Evolutionary conservation across 2,113 vertebrate species (phyloP).

Genomic region (Saguinus imperator): DNA sequence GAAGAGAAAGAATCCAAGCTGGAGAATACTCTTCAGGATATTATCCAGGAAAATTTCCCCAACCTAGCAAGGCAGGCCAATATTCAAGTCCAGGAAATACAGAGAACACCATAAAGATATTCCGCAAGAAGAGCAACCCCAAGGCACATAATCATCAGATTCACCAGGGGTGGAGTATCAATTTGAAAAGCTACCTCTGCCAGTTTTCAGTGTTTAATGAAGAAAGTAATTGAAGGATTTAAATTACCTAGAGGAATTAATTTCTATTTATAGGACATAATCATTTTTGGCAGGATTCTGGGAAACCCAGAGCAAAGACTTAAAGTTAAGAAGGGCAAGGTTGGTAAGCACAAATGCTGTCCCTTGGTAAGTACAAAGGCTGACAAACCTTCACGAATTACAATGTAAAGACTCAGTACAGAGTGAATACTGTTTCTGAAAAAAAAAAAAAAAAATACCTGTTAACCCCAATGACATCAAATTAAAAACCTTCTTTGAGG

Average conservation of each 20-base stretch:
- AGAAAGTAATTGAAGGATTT: slow-evolving; percentile 55
- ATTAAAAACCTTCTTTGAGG: not conserved
- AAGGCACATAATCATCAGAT: too few relatives aligned
- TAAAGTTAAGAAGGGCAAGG: slow-evolving; percentile 25
- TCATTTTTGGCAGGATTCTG: slow-evolving; percentile 60
- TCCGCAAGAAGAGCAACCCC: too few relatives aligned
- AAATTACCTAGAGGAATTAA: slow-evolving; percentile 52
- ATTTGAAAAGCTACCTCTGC: slow-evolving; percentile 32
- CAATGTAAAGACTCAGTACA: not conserved
- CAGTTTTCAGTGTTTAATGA: slow-evolving; percentile 44
- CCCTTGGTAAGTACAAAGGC: not conserved
- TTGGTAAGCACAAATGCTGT: not conserved
- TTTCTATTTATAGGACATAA: slow-evolving; percentile 55
- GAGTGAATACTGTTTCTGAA: not conserved
- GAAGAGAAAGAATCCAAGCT: too few relatives aligned
- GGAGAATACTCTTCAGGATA: too few relatives aligned
- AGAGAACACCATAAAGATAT: too few relatives aligned
- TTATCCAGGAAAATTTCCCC: too few relatives aligned
- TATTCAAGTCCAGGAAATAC: too few relatives aligned
- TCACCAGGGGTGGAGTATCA: not conserved
- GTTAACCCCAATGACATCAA: not conserved
- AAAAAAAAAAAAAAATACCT: not conserved
- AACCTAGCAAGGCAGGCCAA: too few relatives aligned
- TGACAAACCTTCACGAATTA: slow-evolving; percentile 29
- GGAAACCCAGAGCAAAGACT: slow-evolving; percentile 21